Conservation (phyloP, 2,888 invertebrate genomes). For the Chirona hameri region DNA sequence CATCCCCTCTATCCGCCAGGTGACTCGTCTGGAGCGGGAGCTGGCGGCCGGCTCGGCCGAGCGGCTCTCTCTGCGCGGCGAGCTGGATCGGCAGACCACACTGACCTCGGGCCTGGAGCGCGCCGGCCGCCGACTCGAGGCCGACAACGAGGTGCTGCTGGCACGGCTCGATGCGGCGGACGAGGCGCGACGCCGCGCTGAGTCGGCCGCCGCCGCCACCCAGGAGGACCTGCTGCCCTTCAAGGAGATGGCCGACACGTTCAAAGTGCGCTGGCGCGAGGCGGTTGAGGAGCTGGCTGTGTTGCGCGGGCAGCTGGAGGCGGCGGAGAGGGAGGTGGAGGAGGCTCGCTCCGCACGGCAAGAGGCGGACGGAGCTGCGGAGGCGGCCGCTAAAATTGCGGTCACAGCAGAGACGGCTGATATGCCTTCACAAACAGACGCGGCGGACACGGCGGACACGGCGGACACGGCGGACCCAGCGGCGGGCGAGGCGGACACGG, state of each 20-base stretch:
- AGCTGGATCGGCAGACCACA: background rate
- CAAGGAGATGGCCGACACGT: slow-evolving; percentile 25
- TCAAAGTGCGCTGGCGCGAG: slow-evolving; percentile 12
- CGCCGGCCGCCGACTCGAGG: background rate
- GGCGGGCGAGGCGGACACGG: background rate
- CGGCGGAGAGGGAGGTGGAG: background rate
- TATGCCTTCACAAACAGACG: background rate
- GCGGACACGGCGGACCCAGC: background rate
- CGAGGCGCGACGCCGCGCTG: background rate
- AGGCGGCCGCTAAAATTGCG: background rate
- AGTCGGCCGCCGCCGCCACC: background rate
- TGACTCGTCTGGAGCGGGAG: background rate
- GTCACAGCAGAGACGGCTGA: background rate
- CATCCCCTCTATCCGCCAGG: background rate
- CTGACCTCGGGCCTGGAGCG: background rate
- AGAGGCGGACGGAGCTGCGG: too few relatives aligned
- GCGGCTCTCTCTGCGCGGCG: background rate
- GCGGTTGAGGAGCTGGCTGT: background rate
- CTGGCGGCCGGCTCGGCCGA: background rate
- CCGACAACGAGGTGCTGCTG: slow-evolving; percentile 2
- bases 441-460: background rate
- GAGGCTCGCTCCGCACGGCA: background rate
- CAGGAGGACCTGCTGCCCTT: slow-evolving; percentile 7
- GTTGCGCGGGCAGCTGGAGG: background rate
- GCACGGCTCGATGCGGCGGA: background rate